Evolutionary conservation across 2,888 invertebrate genomes (phyloP).

Genomic region (Hydrotaea diabolus): DNA sequence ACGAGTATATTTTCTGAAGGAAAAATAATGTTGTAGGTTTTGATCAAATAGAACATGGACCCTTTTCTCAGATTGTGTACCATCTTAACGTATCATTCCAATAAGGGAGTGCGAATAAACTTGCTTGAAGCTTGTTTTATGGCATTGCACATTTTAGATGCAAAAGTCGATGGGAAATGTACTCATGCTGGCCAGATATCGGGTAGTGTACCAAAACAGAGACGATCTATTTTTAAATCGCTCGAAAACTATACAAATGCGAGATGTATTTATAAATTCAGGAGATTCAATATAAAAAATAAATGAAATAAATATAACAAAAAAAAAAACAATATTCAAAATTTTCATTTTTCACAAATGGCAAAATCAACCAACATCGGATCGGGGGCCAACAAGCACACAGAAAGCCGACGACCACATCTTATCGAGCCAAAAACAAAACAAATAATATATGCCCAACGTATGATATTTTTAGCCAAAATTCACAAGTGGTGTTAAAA

Average conservation of each 20-base stretch:
- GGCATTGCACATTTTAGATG: too few relatives aligned
- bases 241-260: background rate
- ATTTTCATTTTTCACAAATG: slow-evolving; percentile 36
- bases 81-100: too few relatives aligned
- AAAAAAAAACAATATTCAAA: slow-evolving; percentile 35
- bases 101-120: too few relatives aligned
- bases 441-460: slow-evolving; percentile 33
- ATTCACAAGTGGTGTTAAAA: slow-evolving; percentile 52
- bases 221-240: slow-evolving; percentile 2
- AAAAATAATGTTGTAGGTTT: too few relatives aligned
- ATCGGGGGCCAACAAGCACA: slow-evolving; percentile 20
- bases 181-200: too few relatives aligned
- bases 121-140: too few relatives aligned
- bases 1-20: too few relatives aligned
- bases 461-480: slow-evolving; percentile 48
- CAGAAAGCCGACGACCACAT: background rate
- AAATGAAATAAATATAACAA: too few relatives aligned
- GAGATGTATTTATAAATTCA: background rate
- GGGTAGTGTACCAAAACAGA: too few relatives aligned
- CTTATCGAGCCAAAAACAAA: slow-evolving; percentile 33
- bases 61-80: too few relatives aligned
- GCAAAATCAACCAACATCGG: slow-evolving; percentile 17
- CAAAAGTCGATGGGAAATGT: too few relatives aligned
- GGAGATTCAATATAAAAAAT: background rate
- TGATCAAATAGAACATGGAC: too few relatives aligned